phyloP scores from a whole-genome alignment of 2,113 vertebrate genomes.

The Pongo abelii region DNA sequence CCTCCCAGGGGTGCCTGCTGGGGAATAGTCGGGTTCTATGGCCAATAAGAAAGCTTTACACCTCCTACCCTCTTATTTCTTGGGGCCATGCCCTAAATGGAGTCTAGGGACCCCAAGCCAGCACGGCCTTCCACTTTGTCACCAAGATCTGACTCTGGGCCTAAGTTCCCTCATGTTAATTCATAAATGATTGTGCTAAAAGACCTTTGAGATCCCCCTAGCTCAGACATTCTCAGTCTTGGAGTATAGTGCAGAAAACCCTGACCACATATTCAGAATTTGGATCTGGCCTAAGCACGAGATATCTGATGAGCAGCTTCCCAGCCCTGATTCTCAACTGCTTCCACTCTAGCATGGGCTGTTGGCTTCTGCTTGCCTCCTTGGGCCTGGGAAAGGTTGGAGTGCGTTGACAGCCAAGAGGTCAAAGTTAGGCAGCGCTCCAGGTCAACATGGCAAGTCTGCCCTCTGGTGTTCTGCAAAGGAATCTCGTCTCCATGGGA shows the following conservation, averaged over 20 bases:
- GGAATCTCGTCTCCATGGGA: neutral
- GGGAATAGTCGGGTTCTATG: neutral
- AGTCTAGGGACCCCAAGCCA: neutral
- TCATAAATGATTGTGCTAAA: neutral
- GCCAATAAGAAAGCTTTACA: neutral
- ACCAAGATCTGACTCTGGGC: neutral
- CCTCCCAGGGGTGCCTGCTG: neutral
- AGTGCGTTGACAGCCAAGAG: neutral
- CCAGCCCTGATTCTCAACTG: neutral
- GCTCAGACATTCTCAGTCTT: neutral
- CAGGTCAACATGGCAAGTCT: neutral
- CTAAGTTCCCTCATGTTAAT: neutral
- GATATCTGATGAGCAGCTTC: neutral
- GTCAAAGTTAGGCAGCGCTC: neutral
- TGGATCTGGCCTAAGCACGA: neutral
- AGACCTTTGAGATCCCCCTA: neutral
- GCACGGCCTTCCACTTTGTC: neutral
- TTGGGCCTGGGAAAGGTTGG: neutral
- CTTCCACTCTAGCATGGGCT: accelerated
- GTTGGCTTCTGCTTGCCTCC: neutral
- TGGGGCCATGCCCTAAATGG: neutral
- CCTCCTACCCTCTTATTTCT: neutral
- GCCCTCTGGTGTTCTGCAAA: slow-evolving; percentile 35
- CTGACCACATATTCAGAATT: neutral
- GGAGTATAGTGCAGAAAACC: neutral